phyloP scores from a whole-genome alignment of 2,113 vertebrate species.

The Thalassoma bifasciatum region DNA sequence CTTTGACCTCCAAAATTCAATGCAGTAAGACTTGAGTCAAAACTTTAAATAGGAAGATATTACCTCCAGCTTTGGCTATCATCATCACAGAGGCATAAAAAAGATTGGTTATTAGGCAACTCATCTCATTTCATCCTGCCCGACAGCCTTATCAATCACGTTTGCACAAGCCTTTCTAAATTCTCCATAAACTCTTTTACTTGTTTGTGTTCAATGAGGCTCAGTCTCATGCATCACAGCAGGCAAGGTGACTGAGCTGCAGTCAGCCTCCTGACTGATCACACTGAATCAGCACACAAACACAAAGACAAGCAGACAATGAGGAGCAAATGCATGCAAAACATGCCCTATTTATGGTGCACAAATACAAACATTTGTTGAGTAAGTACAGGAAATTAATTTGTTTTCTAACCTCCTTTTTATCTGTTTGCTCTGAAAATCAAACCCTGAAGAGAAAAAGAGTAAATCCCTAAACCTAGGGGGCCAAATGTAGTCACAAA shows the following conservation, averaged over 20 bases:
- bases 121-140: constrained; percentile 20
- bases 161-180: constrained; percentile 47
- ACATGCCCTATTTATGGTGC: no score
- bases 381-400: not conserved
- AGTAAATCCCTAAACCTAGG: not conserved
- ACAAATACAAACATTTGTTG: no score
- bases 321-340: not conserved
- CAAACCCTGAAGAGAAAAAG: not conserved
- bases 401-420: not conserved
- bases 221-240: constrained; percentile 57
- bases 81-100: not conserved
- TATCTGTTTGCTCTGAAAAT: constrained; percentile 1
- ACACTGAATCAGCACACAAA: constrained; percentile 48
- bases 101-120: not conserved
- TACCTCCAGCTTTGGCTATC: not conserved
- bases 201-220: constrained; percentile 60
- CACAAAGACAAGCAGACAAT: not conserved
- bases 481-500: constrained; percentile 22
- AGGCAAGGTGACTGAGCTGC: constrained; percentile 70
- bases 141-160: constrained; percentile 45
- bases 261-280: constrained; percentile 63
- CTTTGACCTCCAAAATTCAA: not conserved
- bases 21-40: not conserved
- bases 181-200: constrained; percentile 51
- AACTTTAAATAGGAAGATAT: not conserved